Conservation (phyloP, 2,888 invertebrate genomes). For the Protonemura montana region DNA sequence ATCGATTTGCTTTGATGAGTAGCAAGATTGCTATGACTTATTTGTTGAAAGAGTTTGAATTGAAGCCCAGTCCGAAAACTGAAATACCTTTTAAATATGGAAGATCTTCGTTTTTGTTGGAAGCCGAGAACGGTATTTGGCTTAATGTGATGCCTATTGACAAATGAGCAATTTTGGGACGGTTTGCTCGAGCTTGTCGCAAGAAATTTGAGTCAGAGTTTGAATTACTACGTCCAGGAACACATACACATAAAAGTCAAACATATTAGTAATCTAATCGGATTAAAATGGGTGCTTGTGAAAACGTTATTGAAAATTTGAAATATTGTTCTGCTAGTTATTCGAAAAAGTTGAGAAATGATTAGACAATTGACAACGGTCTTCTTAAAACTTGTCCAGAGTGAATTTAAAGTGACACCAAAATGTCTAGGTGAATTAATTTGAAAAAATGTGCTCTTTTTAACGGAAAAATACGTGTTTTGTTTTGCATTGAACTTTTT, state of each 20-base stretch:
- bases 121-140: conserved; percentile 60
- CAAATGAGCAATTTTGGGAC: background rate
- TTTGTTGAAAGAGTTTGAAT: conserved; percentile 61
- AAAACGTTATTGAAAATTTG: no score
- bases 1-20: conserved; percentile 64
- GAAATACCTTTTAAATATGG: conserved; percentile 59
- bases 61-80: conserved; percentile 59
- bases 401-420: no score
- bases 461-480: no score
- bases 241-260: background rate
- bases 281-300: no score
- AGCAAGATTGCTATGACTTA: conserved; percentile 62
- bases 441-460: no score
- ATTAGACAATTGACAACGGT: no score
- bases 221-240: background rate
- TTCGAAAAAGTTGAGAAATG: no score
- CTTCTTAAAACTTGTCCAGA: no score
- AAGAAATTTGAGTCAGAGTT: background rate
- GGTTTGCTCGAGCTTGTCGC: background rate
- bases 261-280: background rate
- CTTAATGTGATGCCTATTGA: conserved; percentile 54
- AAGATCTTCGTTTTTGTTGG: conserved; percentile 58
- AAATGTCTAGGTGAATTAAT: no score
- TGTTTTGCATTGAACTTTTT: no score
- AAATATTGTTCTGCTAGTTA: no score